phyloP scores from a whole-genome alignment of 2,113 vertebrate genomes.

The Oncorhynchus mykiss region DNA sequence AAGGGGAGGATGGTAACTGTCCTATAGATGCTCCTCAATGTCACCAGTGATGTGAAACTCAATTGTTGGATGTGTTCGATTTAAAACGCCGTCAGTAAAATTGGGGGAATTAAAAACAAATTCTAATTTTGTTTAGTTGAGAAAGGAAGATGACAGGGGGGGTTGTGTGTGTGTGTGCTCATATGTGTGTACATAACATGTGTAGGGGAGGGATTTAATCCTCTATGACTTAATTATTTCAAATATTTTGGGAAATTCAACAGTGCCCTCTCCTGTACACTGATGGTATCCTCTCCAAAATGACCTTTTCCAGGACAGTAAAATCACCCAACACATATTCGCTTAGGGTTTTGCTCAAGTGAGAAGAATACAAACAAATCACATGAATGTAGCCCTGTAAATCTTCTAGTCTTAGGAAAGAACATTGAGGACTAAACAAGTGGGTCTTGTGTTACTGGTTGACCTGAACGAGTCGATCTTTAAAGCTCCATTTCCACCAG shows the following conservation, averaged over 20 bases:
- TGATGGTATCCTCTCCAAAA: neutral
- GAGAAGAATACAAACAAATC: conserved; percentile 20
- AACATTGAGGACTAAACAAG: neutral
- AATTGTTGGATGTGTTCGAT: neutral
- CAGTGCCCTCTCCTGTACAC: conserved; percentile 15
- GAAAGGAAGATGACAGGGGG: too few species aligned
- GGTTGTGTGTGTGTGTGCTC: neutral
- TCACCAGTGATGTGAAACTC: neutral
- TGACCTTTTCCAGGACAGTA: neutral
- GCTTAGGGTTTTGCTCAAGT: conserved; percentile 38
- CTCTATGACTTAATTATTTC: neutral
- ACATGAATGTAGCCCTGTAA: neutral
- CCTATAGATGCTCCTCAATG: neutral
- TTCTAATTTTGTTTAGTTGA: too few species aligned
- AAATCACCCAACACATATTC: conserved; percentile 11
- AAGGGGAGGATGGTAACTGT: too few species aligned
- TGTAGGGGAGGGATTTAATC: neutral
- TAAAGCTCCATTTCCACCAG: neutral
- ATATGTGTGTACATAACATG: neutral
- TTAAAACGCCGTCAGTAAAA: neutral
- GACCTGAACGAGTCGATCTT: conserved; percentile 9
- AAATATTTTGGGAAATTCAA: conserved; percentile 32
- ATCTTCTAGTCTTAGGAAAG: neutral
- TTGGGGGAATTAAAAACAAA: too few species aligned
- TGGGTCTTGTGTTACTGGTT: conserved; percentile 19